Base-by-base conservation (phyloP, 2,888 invertebrate genomes). In the Noctua janthe region DNA sequence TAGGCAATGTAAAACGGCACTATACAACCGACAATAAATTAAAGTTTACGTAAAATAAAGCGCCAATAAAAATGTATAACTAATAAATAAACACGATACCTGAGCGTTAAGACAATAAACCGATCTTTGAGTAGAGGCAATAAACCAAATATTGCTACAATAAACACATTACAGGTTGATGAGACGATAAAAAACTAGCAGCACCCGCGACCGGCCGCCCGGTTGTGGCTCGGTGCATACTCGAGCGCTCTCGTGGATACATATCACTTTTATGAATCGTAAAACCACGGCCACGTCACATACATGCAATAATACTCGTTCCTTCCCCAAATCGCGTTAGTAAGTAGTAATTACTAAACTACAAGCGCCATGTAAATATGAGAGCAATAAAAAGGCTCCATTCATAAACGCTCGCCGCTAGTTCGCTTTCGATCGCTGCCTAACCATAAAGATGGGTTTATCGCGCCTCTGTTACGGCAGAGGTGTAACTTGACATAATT, bases 51-150 rank as follows among this genome's bases (percentile, higher is more conserved):
- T 96, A 95, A 97, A 97, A 96, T 97, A 95, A 97, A 97, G 95
- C 96, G 94, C 94, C 94, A 96, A 97, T 97, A 97, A 97, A 97
- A 97, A 96, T 96, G 97, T 97, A 97, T 97, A 97, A 96, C 96
- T 97, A 97, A 97, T 97, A 97, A 97, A 97, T 97, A 96, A 97
- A 97, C 96, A 97, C 95, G 95, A 96, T 96, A 97, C 97, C 97
- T 97, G 96, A 94, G 94, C 94, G 94, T 94, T 95, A 94, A 96
- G 95, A 97, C 96, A 97, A 96, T 96, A 97, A 97, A 97, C 95
- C 89, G 93, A 95, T 95, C 95, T 95, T 93, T 94, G 95, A 96
- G 95, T 95, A 95, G 96, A 92, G 90, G 96, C 94, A 95, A 95
- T 97, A 96, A 97, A 97, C 96, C 93, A 96, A 97, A 97, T 97